Evolutionary conservation across 2,797 vertebrate genomes (phyloP).

Genomic region (Chloroceryle amazona): DNA sequence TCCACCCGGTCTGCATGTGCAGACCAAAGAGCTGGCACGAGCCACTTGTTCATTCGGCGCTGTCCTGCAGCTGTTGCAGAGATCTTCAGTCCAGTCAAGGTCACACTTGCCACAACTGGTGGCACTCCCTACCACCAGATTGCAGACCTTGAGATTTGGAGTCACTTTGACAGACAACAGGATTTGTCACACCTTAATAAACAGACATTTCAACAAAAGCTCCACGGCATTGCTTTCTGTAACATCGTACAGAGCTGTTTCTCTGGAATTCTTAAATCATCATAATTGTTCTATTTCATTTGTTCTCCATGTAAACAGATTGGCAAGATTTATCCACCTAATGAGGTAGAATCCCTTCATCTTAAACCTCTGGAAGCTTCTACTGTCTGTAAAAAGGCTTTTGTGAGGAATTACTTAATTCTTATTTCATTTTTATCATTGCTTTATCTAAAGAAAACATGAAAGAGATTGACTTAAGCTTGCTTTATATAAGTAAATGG

Average conservation of each 20-base stretch:
- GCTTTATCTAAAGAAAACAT: slow-evolving; percentile 6
- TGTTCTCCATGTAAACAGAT: slow-evolving; percentile 52
- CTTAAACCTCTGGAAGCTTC: background rate
- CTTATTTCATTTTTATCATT: slow-evolving; percentile 38
- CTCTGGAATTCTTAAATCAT: slow-evolving; percentile 24
- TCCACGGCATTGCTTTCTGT: background rate
- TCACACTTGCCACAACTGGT: background rate
- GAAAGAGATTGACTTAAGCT: background rate
- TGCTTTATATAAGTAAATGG: slow-evolving; percentile 14
- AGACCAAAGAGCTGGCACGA: background rate
- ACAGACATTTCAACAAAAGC: background rate
- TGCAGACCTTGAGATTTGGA: background rate
- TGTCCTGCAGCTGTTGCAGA: rapidly evolving
- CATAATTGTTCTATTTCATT: slow-evolving; percentile 17
- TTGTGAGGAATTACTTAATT: background rate
- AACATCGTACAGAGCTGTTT: background rate
- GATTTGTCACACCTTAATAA: background rate
- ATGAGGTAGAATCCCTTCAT: slow-evolving; percentile 52
- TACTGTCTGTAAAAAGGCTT: background rate
- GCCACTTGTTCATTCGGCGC: rapidly evolving
- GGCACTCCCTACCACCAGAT: background rate
- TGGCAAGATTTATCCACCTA: slow-evolving; percentile 5
- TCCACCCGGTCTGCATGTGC: background rate
- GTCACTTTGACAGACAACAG: background rate
- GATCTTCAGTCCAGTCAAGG: background rate